phyloP scores from a whole-genome alignment of 2,797 vertebrate species.

The Cephalopachus bancanus region DNA sequence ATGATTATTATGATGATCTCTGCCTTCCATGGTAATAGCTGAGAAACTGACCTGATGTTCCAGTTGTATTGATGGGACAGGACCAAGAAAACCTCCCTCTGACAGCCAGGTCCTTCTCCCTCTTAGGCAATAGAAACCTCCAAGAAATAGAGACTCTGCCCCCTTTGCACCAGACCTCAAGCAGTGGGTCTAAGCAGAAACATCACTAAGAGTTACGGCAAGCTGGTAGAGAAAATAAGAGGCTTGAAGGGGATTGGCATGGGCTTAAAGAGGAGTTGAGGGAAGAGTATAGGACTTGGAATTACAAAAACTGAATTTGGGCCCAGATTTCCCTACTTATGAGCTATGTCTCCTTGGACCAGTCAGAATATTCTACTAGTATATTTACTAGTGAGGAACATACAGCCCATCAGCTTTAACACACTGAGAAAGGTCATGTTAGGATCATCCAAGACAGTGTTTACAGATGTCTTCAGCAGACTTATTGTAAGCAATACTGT shows the following conservation, averaged over 20 bases:
- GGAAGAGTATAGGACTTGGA: neutral
- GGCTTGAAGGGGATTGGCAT: neutral
- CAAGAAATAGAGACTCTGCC: neutral
- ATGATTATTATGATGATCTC: neutral
- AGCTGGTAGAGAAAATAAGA: neutral
- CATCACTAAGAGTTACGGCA: neutral
- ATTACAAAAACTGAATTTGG: neutral
- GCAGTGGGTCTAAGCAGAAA: neutral
- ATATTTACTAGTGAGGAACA: neutral
- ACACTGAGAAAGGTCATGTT: neutral
- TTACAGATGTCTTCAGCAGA: neutral
- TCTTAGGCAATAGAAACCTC: neutral
- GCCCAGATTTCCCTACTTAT: neutral
- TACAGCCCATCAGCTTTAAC: neutral
- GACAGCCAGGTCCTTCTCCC: neutral
- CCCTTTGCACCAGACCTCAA: neutral
- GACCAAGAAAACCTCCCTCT: neutral
- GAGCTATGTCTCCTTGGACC: neutral
- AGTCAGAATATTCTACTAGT: neutral
- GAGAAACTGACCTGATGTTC: neutral
- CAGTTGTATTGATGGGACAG: neutral
- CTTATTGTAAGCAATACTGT: neutral
- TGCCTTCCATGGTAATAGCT: neutral
- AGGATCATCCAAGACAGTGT: neutral
- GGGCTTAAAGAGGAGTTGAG: neutral